phyloP scores from a whole-genome alignment of 2,888 invertebrate species.

The Peribatodes rhomboidaria region DNA sequence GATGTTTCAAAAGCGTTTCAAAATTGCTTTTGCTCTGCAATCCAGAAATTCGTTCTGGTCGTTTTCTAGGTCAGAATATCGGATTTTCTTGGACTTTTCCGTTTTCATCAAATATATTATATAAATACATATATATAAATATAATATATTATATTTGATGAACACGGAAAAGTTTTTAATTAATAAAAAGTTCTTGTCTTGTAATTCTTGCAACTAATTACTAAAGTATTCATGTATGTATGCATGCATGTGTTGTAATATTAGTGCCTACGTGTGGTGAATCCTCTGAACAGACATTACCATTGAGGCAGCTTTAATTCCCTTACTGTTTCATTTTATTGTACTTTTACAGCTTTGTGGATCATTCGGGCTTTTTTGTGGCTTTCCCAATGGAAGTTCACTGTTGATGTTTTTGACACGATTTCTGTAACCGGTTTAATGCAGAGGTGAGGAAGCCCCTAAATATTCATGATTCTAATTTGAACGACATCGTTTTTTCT shows the following conservation, averaged over 20 bases:
- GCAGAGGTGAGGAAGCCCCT: constrained; percentile 31
- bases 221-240: background rate
- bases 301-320: background rate
- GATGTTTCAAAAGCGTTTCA: too few species aligned
- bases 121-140: too few species aligned
- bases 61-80: background rate
- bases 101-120: too few species aligned
- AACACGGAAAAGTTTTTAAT: too few species aligned
- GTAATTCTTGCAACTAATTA: background rate
- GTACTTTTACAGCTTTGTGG: constrained; percentile 32
- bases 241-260: background rate
- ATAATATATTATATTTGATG: background rate
- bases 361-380: constrained; percentile 28
- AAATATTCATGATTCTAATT: constrained; percentile 33
- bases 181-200: background rate
- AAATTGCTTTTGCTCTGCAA: too few species aligned
- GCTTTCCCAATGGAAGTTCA: constrained; percentile 22
- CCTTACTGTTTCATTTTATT: constrained; percentile 34
- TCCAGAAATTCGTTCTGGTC: too few species aligned
- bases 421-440: constrained; percentile 33
- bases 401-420: constrained; percentile 34
- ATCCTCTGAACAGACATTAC: constrained; percentile 1
- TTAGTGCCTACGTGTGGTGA: constrained; percentile 13
- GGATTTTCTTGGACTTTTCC: too few species aligned
- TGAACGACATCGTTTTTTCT: constrained; percentile 31